These are phyloP conservation scores for Heliconius hortense DNA, from an alignment of 2,888 invertebrate species.

Conservation along the genomic window DNA sequence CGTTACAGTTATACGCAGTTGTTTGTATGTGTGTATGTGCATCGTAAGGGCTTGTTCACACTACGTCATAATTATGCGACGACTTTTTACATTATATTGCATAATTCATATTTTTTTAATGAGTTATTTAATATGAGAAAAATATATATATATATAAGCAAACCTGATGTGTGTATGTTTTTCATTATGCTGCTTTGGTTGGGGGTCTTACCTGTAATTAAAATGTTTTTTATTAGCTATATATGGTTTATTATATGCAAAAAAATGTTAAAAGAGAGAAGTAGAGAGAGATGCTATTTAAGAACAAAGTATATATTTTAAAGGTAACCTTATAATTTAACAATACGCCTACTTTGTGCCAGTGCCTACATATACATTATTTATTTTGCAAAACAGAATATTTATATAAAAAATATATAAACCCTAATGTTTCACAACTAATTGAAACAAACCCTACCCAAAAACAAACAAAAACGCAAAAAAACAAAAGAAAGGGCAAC, in stretches of 20 bases:
- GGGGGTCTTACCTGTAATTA: constrained; percentile 49
- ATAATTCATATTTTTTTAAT: constrained; percentile 4
- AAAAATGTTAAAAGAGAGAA: background rate
- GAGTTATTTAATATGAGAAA: background rate
- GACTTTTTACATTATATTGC: constrained; percentile 25
- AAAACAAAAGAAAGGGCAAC: constrained; percentile 26
- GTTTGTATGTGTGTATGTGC: constrained; percentile 67
- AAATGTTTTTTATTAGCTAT: constrained; percentile 30
- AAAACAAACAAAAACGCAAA: constrained; percentile 15
- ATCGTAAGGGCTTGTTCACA: constrained; percentile 73
- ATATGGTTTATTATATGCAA: background rate
- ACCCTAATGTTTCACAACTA: background rate
- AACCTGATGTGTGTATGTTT: constrained; percentile 35
- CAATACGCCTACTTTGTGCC: background rate
- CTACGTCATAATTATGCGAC: constrained; percentile 49
- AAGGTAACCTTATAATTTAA: background rate
- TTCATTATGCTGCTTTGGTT: constrained; percentile 34
- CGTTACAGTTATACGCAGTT: constrained; percentile 74
- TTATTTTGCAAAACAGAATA: background rate
- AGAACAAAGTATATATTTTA: background rate
- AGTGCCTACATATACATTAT: background rate
- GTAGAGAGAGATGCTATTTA: background rate
- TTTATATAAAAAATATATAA: background rate
- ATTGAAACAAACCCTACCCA: background rate
- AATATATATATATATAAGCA: constrained; percentile 26